Conservation (phyloP, 2,888 invertebrate genomes). For the Tipula unca region DNA sequence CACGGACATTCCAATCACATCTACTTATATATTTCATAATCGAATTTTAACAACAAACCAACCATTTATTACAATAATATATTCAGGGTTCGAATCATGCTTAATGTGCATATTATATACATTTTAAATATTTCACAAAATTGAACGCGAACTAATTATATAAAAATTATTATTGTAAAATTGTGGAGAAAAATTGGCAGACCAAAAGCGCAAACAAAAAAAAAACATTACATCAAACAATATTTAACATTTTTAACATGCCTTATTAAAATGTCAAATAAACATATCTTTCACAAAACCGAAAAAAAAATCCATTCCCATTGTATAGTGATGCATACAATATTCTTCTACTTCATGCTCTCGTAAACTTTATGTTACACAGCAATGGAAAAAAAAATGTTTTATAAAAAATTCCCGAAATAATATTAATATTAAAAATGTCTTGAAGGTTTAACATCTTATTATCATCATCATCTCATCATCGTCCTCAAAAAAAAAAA, state of each 20-base stretch:
- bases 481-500: background rate
- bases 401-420: background rate
- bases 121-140: background rate
- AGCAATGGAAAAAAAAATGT: background rate
- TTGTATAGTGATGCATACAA: background rate
- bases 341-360: background rate
- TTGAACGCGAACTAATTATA: background rate
- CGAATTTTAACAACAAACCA: too few species aligned
- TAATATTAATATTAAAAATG: background rate
- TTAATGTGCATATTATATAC: too few species aligned
- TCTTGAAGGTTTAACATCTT: background rate
- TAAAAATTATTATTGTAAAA: background rate
- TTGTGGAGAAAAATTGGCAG: background rate
- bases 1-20: too few species aligned
- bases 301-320: background rate
- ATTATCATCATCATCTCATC: background rate
- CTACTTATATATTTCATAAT: too few species aligned
- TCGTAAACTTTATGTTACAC: background rate
- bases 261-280: conserved; percentile 8
- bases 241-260: background rate
- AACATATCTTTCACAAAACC: background rate
- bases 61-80: too few species aligned
- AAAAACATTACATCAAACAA: background rate
- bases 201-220: background rate
- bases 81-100: too few species aligned